These are phyloP conservation scores for Homalodisca vitripennis DNA, from an alignment of 1,140 invertebrate species.

Conservation along the genomic window DNA sequence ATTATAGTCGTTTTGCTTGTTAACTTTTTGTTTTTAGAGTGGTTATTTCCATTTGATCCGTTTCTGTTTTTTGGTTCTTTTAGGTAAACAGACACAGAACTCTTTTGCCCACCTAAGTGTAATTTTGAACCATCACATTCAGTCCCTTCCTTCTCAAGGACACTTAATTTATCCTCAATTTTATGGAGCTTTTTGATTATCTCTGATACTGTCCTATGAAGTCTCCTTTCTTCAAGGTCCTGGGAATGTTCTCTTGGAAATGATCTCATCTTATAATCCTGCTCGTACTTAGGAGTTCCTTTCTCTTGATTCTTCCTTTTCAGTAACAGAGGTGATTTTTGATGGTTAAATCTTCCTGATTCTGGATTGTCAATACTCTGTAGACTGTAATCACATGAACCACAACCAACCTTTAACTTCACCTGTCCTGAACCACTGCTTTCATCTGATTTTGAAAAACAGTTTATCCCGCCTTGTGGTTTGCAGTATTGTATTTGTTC, in stretches of 20 bases:
- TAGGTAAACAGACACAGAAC: background rate
- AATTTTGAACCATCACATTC: background rate
- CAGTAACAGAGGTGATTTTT: background rate
- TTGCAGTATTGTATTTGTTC: background rate
- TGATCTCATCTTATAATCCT: background rate
- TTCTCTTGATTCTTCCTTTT: background rate
- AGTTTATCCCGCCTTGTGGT: background rate
- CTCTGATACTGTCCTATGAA: background rate
- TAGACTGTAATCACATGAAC: background rate
- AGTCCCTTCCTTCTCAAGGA: background rate
- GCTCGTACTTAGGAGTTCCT: background rate
- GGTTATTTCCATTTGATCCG: too few relatives aligned
- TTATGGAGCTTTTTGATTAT: background rate
- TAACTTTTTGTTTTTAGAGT: too few relatives aligned
- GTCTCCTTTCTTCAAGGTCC: background rate
- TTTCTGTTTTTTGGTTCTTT: too few relatives aligned
- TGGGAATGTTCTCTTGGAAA: background rate
- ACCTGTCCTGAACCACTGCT: too few relatives aligned
- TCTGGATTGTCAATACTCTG: background rate
- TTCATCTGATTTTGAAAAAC: too few relatives aligned
- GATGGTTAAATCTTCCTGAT: background rate
- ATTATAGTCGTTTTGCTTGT: too few relatives aligned
- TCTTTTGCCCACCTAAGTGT: background rate
- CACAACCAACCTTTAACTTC: background rate
- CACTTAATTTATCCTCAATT: slow-evolving; percentile 1